Conservation (phyloP, 92 coral and sea anemone species). For the Epizoanthus stellaris region DNA sequence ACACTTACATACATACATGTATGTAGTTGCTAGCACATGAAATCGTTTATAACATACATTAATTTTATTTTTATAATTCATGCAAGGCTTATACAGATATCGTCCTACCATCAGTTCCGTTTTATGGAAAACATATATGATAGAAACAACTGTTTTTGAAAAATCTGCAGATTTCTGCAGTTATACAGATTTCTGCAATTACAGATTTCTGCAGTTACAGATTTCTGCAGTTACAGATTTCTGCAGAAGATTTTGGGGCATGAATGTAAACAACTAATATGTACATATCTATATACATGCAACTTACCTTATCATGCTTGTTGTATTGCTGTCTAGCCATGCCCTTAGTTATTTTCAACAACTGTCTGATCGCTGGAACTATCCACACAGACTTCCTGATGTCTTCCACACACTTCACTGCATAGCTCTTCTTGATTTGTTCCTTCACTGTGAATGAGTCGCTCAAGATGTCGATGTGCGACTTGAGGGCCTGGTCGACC, state of each 20-base stretch:
- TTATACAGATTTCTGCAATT: neutral
- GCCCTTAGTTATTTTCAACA: constrained; percentile 81
- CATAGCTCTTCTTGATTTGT: constrained; percentile 90
- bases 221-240: neutral
- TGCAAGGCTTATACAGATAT: no score
- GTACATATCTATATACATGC: no score
- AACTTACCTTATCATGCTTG: constrained; percentile 77
- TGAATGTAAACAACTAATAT: no score
- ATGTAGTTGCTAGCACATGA: no score
- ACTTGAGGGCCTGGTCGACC: constrained; percentile 91
- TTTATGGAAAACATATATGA: no score
- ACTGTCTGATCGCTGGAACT: constrained; percentile 90
- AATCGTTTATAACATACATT: no score
- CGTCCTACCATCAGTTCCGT: no score
- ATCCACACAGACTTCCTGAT: constrained; percentile 83
- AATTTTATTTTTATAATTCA: no score
- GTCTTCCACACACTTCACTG: constrained; percentile 89
- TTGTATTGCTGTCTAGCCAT: constrained; percentile 90
- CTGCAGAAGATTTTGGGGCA: no score
- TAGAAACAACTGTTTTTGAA: no score
- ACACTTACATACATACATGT: no score
- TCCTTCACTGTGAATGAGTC: constrained; percentile 88
- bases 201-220: neutral
- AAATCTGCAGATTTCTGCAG: no score
- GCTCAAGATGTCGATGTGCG: constrained; percentile 89